A percentile compares a stretch with the other conserved stretches of the same genome.
Evolutionary conservation across 1,140 invertebrate species (phyloP).

Genomic region (Bombus ignitus): DNA sequence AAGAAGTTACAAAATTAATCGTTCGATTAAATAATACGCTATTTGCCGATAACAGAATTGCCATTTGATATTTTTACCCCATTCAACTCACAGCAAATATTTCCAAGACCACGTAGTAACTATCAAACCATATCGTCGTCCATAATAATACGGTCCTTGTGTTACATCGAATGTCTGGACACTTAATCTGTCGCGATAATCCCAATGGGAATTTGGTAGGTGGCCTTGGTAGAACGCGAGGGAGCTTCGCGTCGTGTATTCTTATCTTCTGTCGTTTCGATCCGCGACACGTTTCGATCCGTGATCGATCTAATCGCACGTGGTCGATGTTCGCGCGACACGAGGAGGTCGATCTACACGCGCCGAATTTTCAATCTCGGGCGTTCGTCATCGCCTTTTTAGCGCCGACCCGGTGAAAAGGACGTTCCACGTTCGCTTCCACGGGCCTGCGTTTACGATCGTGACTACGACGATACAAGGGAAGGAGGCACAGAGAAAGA

Average conservation of each 20-base stretch:
- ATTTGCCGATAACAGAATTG: background rate
- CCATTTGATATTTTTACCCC: background rate
- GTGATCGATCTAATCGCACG: conserved; percentile 10
- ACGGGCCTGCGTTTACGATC: conserved; percentile 31
- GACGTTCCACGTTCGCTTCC: conserved; percentile 14
- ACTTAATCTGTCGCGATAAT: background rate
- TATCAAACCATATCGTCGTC: background rate
- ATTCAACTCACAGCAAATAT: background rate
- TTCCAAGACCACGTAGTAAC: background rate
- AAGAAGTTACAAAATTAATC: background rate
- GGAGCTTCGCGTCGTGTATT: background rate
- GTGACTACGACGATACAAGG: conserved; percentile 11
- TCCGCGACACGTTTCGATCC: background rate
- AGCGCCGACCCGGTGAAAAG: conserved; percentile 26
- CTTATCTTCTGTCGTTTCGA: background rate
- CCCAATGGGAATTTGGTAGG: background rate
- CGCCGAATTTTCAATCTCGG: conserved; percentile 30
- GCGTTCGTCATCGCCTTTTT: conserved; percentile 36
- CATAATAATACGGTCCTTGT: background rate
- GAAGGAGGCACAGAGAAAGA: background rate
- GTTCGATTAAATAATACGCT: background rate
- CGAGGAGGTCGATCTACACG: background rate
- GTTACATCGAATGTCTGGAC: background rate
- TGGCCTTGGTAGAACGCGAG: background rate
- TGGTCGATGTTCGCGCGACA: background rate